Base-by-base conservation (phyloP, 2,797 vertebrate genomes). In the Vireo griseus region DNA sequence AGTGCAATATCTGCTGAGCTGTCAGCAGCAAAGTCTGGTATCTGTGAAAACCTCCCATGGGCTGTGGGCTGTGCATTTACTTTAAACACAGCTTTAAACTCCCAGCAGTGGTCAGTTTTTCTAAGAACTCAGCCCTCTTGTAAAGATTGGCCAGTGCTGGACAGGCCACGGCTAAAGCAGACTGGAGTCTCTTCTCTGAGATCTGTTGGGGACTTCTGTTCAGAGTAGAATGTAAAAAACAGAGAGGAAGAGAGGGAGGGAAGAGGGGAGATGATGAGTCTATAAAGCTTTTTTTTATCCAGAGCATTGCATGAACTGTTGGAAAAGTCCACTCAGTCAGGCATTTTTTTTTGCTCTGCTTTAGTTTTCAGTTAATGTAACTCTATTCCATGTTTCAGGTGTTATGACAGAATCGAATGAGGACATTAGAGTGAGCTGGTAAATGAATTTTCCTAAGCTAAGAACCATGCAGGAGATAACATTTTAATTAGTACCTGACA, bases 81-180 rank as follows among this genome's bases (percentile, higher is more conserved):
- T 74, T 57, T 59, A 29, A 82, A 40, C 17, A 3, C 3, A 13
- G 48, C 47, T 67, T 40, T 31, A 28, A 71, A 61, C 35, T 50
- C 55, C 35, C 61, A 50, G 10, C 55, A 16, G 1, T 9, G 31
- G 20, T 58, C 40, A 12, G 29, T 37, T 62, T 65, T 72, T 11
- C 3, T 22, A 5, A 45, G 39, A 80, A 6, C 24, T 65, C 12
- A 9, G 5, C 22, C n/a, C 40, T 50, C 18, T 52, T 55, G 22
- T 17, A 33, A n/a, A 54, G 50, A 9, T 11, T 29, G 78, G 13
- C 24, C 62, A 28, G 0, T 8, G 29, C 63, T 85, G 52, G 28
- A 45, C 18, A 14, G 59, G 31, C 33, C 74, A 7, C 0, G 0
- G 11, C 40, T 35, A 4, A 17, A 51, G 6, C 31, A 33, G n/a